Evolutionary conservation across 2,888 invertebrate species (phyloP).

Genomic region (Machimus rusticus): DNA sequence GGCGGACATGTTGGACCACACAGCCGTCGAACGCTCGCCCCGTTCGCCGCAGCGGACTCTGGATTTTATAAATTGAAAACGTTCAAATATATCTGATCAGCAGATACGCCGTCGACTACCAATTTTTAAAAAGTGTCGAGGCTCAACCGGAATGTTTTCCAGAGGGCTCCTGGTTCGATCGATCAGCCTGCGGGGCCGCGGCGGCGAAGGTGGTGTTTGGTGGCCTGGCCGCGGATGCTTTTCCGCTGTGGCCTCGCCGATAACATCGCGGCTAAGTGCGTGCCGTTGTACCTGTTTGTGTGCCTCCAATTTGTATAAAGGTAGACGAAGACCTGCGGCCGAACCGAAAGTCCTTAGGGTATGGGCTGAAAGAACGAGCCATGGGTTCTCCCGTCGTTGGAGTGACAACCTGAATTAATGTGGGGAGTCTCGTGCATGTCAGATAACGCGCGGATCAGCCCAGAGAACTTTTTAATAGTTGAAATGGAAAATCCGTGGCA

Average conservation of each 20-base stretch:
- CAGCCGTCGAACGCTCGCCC: constrained; percentile 43
- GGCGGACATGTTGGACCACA: constrained; percentile 45
- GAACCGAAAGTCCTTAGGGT: constrained; percentile 27
- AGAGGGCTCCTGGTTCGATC: not conserved
- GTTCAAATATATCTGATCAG: constrained; percentile 47
- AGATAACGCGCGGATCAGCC: constrained; percentile 37
- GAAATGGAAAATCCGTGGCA: constrained; percentile 34
- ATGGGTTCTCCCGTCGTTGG: constrained; percentile 7
- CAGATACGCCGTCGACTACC: constrained; percentile 47
- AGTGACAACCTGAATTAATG: constrained; percentile 47
- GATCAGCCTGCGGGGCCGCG: not conserved
- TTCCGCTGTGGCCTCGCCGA: not conserved
- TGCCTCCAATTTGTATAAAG: constrained; percentile 26
- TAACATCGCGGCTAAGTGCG: constrained; percentile 30
- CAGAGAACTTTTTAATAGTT: constrained; percentile 36
- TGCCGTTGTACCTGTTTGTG: constrained; percentile 39
- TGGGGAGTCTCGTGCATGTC: constrained; percentile 40
- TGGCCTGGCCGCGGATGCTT: not conserved
- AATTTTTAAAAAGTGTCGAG: constrained; percentile 47
- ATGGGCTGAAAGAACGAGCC: constrained; percentile 1
- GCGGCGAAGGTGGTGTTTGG: not conserved
- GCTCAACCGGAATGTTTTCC: constrained; percentile 36
- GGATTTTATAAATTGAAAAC: constrained; percentile 48
- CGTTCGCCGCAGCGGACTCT: constrained; percentile 13
- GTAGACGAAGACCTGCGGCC: not conserved